Percentiles rank a stretch among this genome's conserved stretches.
Evolutionary conservation across 2,113 vertebrate species (phyloP).

Genomic region (Microtus oregoni): DNA sequence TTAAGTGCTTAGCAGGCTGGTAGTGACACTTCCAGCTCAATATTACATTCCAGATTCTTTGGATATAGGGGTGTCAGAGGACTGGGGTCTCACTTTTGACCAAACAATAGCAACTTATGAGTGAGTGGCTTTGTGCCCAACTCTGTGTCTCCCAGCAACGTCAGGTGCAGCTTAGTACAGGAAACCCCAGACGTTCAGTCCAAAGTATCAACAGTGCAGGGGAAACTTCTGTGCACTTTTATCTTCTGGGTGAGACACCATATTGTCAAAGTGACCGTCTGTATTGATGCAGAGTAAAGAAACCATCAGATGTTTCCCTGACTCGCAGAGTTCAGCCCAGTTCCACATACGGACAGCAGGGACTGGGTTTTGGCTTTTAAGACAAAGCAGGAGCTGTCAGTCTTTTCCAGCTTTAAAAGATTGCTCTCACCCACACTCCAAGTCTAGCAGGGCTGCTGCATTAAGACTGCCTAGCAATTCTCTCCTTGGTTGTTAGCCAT

Average conservation of each 20-base stretch:
- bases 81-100: no score
- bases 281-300: background rate
- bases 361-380: background rate
- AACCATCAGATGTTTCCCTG: background rate
- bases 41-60: no score
- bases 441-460: no score
- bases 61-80: no score
- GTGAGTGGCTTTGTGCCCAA: background rate
- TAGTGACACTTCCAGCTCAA: no score
- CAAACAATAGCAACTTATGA: background rate
- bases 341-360: background rate
- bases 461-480: no score
- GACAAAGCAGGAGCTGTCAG: background rate
- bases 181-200: background rate
- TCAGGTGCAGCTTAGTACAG: background rate
- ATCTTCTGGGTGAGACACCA: background rate
- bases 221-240: background rate
- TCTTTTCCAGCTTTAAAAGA: background rate
- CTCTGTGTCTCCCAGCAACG: background rate
- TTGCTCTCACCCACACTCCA: background rate
- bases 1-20: no score
- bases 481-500: background rate
- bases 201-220: background rate
- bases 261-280: background rate
- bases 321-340: background rate